Percentiles rank a stretch among this genome's conserved stretches.
Evolutionary conservation across 2,888 invertebrate genomes (phyloP).

Genomic region (Acronicta leporina): DNA sequence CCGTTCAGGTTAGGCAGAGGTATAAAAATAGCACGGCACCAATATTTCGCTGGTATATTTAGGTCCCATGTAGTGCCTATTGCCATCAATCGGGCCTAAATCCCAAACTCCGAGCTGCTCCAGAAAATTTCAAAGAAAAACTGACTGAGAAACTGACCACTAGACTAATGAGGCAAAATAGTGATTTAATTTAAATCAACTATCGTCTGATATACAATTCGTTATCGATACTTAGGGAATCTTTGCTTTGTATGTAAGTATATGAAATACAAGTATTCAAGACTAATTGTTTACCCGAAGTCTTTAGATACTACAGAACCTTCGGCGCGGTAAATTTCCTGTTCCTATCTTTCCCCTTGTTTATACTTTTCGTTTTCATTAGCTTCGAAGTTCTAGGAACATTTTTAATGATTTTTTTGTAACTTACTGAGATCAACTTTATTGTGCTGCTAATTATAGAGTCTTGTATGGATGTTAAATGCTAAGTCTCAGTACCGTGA

Average conservation of each 20-base stretch:
- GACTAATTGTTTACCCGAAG: conserved; percentile 42
- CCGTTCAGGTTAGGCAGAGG: too few relatives aligned
- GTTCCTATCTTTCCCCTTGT: conserved; percentile 62
- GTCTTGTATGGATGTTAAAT: conserved; percentile 63
- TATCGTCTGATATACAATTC: too few relatives aligned
- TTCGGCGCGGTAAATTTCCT: conserved; percentile 36
- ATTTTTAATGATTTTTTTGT: conserved; percentile 50
- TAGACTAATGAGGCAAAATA: too few relatives aligned
- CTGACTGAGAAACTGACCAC: too few relatives aligned
- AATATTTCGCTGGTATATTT: too few relatives aligned
- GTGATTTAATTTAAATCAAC: too few relatives aligned
- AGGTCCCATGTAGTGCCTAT: too few relatives aligned
- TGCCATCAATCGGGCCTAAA: too few relatives aligned
- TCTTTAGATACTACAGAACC: conserved; percentile 22
- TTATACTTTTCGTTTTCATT: conserved; percentile 66
- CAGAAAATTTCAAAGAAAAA: too few relatives aligned
- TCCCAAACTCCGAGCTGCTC: too few relatives aligned
- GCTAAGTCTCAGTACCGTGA: conserved; percentile 70
- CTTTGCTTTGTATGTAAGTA: background rate
- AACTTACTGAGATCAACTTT: conserved; percentile 27
- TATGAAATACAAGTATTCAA: conserved; percentile 17
- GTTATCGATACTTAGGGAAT: too few relatives aligned
- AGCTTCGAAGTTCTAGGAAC: conserved; percentile 53
- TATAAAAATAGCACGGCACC: too few relatives aligned
- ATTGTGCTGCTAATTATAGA: conserved; percentile 47